Percentiles rank a stretch among this genome's conserved stretches.
phyloP scores from a whole-genome alignment of 2,797 vertebrate species.

The Bovichtus diacanthus region DNA sequence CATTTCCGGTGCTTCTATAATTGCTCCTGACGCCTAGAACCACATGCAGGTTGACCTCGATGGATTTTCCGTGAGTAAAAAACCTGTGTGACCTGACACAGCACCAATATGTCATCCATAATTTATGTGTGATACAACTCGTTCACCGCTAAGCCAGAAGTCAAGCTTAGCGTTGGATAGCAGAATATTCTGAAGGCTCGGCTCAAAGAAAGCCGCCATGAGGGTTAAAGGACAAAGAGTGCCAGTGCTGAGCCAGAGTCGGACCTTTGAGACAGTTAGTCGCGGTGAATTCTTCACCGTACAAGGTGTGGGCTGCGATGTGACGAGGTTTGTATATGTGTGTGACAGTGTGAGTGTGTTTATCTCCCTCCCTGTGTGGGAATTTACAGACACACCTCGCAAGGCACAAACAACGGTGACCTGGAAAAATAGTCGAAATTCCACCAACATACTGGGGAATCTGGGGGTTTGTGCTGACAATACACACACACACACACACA shows the following conservation, averaged over 20 bases:
- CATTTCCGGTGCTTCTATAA: conserved; percentile 31
- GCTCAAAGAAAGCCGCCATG: background rate
- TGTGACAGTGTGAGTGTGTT: conserved; percentile 75
- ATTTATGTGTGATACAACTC: conserved; percentile 47
- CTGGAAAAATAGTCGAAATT: conserved; percentile 83
- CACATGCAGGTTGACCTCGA: conserved; percentile 38
- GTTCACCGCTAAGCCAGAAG: conserved; percentile 1
- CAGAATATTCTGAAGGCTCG: background rate
- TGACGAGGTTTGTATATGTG: conserved; percentile 69
- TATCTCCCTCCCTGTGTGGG: conserved; percentile 80
- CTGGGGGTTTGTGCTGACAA: conserved; percentile 70
- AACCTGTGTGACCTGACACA: conserved; percentile 31
- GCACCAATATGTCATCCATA: conserved; percentile 49
- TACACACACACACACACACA: conserved; percentile 32
- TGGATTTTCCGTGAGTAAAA: conserved; percentile 35
- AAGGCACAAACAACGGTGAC: conserved; percentile 84
- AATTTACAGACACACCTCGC: conserved; percentile 80
- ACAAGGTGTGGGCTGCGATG: conserved; percentile 63
- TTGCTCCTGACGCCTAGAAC: conserved; percentile 24
- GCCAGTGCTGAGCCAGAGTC: background rate
- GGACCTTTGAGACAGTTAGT: conserved; percentile 15
- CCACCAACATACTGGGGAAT: conserved; percentile 81
- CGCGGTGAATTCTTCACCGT: conserved; percentile 45
- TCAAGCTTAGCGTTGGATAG: background rate
- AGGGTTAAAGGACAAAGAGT: conserved; percentile 8